Evolutionary conservation across 2,113 vertebrate species (phyloP).

Genomic region (Pygoscelis adeliae): DNA sequence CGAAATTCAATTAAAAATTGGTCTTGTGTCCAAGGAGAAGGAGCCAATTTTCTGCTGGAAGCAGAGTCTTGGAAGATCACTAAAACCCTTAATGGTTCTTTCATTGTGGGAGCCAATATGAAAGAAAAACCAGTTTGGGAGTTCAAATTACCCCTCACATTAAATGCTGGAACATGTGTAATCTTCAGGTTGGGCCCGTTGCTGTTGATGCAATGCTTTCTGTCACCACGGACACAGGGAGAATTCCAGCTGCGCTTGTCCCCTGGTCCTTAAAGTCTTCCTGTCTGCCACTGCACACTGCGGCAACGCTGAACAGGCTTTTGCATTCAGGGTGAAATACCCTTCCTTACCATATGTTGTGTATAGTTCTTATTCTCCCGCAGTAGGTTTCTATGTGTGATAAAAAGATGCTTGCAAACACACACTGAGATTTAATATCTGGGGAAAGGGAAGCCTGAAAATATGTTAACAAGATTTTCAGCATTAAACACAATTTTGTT

Average conservation of each 20-base stretch:
- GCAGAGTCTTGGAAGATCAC: constrained; percentile 71
- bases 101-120: constrained; percentile 71
- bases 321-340: not conserved
- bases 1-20: constrained; percentile 81
- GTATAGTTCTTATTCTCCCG: not conserved
- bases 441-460: constrained; percentile 68
- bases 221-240: not conserved
- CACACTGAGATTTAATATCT: constrained; percentile 54
- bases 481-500: constrained; percentile 75
- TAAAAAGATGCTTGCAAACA: constrained; percentile 58
- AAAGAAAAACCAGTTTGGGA: constrained; percentile 60
- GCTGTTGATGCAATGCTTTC: constrained; percentile 54
- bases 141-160: constrained; percentile 58
- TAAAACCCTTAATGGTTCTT: constrained; percentile 76
- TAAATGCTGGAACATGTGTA: constrained; percentile 53
- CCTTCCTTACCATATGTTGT: not conserved
- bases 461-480: constrained; percentile 75
- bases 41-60: constrained; percentile 74
- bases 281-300: not conserved
- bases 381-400: not conserved
- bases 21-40: constrained; percentile 71
- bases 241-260: not conserved
- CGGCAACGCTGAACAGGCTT: not conserved
- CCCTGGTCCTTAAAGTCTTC: not conserved
- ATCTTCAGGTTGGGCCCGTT: not conserved